Evolutionary conservation across 1,140 invertebrate genomes (phyloP), one percentile per base, ranked within the genome.

Genomic region (Temnothorax longispinosus): DNA sequence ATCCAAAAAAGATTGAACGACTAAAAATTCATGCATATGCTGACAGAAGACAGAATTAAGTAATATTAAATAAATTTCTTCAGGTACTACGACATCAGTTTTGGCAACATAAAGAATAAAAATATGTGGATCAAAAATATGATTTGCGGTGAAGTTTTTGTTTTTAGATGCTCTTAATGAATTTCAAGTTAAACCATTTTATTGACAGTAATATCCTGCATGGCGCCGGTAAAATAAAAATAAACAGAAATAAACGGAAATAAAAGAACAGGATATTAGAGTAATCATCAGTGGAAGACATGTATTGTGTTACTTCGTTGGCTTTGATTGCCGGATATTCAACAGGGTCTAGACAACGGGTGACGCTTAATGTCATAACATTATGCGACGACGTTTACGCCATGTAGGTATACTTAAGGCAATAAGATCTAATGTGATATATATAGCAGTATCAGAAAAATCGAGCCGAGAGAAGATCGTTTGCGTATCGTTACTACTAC

Each of bases 401-500:
- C 76, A 52, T 69, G 54, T 27, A 69, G 78, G n/a, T 32, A 50
- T 81, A 84, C 78, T 60, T 67, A 54, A 47, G 65, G 56, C 27
- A 80, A 87, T 54, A 75, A 65, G 67, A 71, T 81, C 87, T 88
- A 81, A 86, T 44, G 82, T 41, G 62, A 76, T 81, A 44, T 74
- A 65, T 21, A n/a, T 56, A 54, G 67, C 54, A 21, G 60, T 76
- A 44, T 72, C 35, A 41, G 27, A n/a, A 82, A 88, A 91, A 89
- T 86, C 78, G 64, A 86, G 89, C 72, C 80, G 56, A 76, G 87
- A 75, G 80, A 60, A 74, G 81, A 86, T 90, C 90, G 64, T 91
- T 88, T 74, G 90, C 87, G 87, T 89, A 77, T 89, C 64, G 89
- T 91, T 89, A 71, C 72, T 52, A 47, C 27, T 27, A 41, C 38